phyloP scores from a whole-genome alignment of 2,113 vertebrate genomes.

The Cephalopterus ornatus region DNA sequence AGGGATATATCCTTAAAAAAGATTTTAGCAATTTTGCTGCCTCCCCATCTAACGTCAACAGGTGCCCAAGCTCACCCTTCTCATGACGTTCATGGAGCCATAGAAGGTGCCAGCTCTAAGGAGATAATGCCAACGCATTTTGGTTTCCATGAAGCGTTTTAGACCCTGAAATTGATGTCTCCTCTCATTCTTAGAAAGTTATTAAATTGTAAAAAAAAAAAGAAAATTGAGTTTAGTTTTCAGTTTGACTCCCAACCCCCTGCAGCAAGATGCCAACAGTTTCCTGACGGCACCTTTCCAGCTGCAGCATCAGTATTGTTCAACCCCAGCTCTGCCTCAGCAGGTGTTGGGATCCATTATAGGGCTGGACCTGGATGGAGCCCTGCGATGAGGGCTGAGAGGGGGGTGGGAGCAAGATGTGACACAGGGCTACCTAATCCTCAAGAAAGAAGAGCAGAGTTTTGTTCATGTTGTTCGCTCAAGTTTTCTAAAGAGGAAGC shows the following conservation, averaged over 20 bases:
- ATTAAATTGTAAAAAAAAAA: background rate
- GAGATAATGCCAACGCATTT: background rate
- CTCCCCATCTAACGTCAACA: background rate
- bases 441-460: background rate
- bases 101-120: background rate
- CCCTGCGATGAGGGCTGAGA: background rate
- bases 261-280: background rate
- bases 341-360: fast-evolving
- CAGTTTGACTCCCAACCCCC: background rate
- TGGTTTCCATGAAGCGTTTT: background rate
- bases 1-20: background rate
- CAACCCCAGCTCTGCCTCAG: background rate
- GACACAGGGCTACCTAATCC: background rate
- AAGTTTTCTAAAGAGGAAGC: background rate
- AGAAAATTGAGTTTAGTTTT: background rate
- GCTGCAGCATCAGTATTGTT: background rate
- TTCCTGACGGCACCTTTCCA: background rate
- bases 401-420: background rate
- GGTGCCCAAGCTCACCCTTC: background rate
- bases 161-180: background rate
- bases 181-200: background rate
- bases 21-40: background rate
- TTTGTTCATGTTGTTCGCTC: background rate
- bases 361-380: background rate
- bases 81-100: background rate